A percentile compares a stretch with the other conserved stretches of the same genome.
Conservation (phyloP, 2,888 invertebrate species). For the Craniophora ligustri region DNA sequence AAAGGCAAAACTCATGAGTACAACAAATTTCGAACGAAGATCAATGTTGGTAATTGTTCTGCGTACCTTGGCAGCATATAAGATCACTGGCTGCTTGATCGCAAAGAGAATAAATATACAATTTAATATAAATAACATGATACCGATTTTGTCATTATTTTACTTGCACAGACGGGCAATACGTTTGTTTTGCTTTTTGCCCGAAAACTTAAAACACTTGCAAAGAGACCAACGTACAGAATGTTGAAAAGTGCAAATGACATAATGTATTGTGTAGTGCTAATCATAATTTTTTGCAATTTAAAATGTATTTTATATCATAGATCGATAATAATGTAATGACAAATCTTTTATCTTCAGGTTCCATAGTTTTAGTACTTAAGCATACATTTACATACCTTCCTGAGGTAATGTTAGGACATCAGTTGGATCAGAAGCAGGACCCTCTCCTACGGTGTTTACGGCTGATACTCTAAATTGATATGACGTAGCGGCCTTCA, state of each 20-base stretch:
- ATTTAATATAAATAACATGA: constrained; percentile 54
- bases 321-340: neutral
- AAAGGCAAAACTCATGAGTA: constrained; percentile 31
- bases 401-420: constrained; percentile 98
- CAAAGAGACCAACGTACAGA: constrained; percentile 8
- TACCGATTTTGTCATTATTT: constrained; percentile 11
- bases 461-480: constrained; percentile 99
- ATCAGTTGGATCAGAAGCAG: constrained; percentile 96
- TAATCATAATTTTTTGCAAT: constrained; percentile 2
- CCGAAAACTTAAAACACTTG: too few relatives aligned
- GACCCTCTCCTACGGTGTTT: constrained; percentile 98
- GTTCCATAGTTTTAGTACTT: neutral
- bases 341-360: neutral
- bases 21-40: constrained; percentile 43
- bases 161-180: constrained; percentile 12
- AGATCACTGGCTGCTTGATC: constrained; percentile 86
- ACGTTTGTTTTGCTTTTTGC: neutral
- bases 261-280: constrained; percentile 25
- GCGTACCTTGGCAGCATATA: constrained; percentile 89
- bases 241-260: constrained; percentile 26
- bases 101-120: constrained; percentile 74
- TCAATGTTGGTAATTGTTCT: constrained; percentile 51
- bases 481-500: constrained; percentile 98
- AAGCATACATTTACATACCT: constrained; percentile 89
- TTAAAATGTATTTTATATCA: constrained; percentile 18